These are phyloP conservation scores for Procambarus virginalis DNA, from an alignment of 1,140 invertebrate genomes.

Conservation along the genomic window DNA sequence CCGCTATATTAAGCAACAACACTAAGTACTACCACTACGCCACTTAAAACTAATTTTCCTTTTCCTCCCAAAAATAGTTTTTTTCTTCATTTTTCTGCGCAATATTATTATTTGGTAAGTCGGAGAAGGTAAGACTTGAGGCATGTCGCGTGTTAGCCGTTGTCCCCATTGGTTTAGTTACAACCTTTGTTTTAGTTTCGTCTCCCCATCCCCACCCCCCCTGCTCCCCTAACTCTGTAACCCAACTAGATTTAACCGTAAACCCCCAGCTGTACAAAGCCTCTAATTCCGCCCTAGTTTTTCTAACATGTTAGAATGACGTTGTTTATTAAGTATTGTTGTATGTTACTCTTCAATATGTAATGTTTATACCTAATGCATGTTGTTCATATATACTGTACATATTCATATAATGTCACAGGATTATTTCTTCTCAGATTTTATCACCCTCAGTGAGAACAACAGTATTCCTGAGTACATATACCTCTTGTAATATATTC, in stretches of 20 bases:
- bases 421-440: constrained; percentile 26
- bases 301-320: constrained; percentile 35
- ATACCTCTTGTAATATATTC: constrained; percentile 30
- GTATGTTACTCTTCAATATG: constrained; percentile 34
- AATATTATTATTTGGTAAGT: constrained; percentile 66
- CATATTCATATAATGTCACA: constrained; percentile 32
- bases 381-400: constrained; percentile 51
- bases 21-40: constrained; percentile 35
- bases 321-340: constrained; percentile 2
- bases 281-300: constrained; percentile 32
- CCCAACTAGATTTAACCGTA: not conserved
- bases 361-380: constrained; percentile 35
- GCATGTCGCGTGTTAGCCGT: constrained; percentile 21
- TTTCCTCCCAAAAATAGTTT: constrained; percentile 23
- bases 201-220: not conserved
- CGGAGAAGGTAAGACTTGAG: constrained; percentile 53
- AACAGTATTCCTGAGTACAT: constrained; percentile 49
- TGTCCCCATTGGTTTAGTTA: constrained; percentile 30
- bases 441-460: constrained; percentile 15
- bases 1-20: constrained; percentile 26
- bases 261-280: constrained; percentile 30
- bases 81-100: constrained; percentile 50
- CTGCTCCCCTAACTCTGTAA: not conserved
- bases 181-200: constrained; percentile 23
- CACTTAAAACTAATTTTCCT: constrained; percentile 54